Evolutionary conservation across 1,140 invertebrate species (phyloP).

Genomic region (Andricus grossulariae): DNA sequence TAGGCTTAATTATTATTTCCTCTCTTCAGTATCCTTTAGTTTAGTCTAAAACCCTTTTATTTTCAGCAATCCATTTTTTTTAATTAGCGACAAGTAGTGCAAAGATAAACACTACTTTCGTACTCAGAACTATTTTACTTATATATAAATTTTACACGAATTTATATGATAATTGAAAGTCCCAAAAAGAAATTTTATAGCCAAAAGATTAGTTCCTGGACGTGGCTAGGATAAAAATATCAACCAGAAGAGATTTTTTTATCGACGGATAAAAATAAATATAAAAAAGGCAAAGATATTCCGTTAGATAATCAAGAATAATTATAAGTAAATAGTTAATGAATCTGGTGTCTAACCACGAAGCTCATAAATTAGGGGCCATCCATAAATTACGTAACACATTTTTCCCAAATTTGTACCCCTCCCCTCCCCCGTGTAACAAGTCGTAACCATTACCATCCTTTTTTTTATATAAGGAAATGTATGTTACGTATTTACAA

Average conservation of each 20-base stretch:
- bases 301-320: background rate
- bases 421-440: too few relatives aligned
- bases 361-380: constrained; percentile 3
- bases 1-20: background rate
- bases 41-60: background rate
- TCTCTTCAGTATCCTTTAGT: background rate
- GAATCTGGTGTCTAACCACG: constrained; percentile 1
- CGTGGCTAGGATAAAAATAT: constrained; percentile 3
- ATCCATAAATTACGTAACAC: too few relatives aligned
- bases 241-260: background rate
- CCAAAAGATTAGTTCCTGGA: background rate
- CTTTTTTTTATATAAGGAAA: too few relatives aligned
- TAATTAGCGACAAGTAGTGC: background rate
- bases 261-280: background rate
- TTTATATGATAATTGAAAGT: constrained; percentile 25
- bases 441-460: too few relatives aligned
- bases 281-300: background rate
- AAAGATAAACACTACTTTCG: background rate
- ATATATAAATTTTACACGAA: constrained; percentile 22
- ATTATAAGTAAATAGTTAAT: background rate
- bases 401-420: too few relatives aligned
- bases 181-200: constrained; percentile 5
- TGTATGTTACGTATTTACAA: too few relatives aligned
- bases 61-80: background rate
- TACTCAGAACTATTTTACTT: background rate